These are phyloP conservation scores for Myanophis thanlyinensis DNA, from an alignment of 2,113 vertebrate species.

Conservation along the genomic window DNA sequence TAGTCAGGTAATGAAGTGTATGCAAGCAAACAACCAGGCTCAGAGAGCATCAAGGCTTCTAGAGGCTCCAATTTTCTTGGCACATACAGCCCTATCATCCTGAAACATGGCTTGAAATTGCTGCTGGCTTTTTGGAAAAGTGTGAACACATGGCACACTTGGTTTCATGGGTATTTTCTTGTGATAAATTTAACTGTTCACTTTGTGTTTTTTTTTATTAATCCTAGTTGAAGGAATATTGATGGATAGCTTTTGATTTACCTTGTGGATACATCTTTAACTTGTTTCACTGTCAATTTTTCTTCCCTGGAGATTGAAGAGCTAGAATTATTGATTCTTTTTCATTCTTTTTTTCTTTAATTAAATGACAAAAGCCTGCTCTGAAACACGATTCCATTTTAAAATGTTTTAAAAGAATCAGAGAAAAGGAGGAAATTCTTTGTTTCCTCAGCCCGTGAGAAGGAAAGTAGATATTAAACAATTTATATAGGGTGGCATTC, in stretches of 20 bases:
- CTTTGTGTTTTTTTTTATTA: not conserved
- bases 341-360: not conserved
- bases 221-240: not conserved
- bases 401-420: not conserved
- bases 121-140: not conserved
- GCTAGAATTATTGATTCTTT: not conserved
- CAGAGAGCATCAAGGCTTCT: not conserved
- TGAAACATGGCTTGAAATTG: not conserved
- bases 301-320: not conserved
- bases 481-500: not conserved
- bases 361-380: not conserved
- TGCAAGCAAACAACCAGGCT: not conserved
- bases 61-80: not conserved
- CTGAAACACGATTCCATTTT: not conserved
- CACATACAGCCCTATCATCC: too few species aligned
- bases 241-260: not conserved
- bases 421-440: not conserved
- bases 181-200: not conserved
- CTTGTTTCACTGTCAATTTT: not conserved
- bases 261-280: not conserved
- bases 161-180: not conserved
- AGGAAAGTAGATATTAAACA: not conserved
- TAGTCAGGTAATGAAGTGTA: not conserved
- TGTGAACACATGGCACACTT: not conserved
- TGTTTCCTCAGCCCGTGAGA: not conserved